Conservation (phyloP, 2,113 vertebrate species). For the Anhinga rufa region DNA sequence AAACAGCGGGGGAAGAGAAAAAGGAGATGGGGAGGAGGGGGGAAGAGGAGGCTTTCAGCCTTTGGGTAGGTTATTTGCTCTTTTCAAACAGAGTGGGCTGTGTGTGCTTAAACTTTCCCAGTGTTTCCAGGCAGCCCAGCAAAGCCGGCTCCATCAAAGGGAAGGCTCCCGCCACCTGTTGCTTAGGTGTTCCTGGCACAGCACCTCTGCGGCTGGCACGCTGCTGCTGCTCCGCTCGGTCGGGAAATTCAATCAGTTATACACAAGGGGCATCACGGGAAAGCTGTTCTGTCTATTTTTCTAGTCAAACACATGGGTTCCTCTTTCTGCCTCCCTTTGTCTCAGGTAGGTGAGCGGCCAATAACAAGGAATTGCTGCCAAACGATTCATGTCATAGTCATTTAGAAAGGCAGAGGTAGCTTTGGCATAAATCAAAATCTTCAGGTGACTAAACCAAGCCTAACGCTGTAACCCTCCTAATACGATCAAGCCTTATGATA, state of each 20-base stretch:
- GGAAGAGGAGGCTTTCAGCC: not conserved
- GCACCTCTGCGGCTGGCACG: not conserved
- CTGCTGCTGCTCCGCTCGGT: not conserved
- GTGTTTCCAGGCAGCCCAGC: not conserved
- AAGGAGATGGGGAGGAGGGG: not conserved
- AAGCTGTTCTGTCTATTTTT: not conserved
- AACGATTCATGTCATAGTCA: not conserved
- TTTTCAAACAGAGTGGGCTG: not conserved
- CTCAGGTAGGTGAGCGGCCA: not conserved
- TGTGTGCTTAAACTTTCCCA: not conserved
- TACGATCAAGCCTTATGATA: not conserved
- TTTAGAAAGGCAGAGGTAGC: not conserved
- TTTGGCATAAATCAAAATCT: not conserved
- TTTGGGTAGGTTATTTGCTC: conserved; percentile 19
- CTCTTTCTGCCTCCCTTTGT: not conserved
- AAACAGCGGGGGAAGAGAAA: not conserved
- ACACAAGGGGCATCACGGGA: not conserved
- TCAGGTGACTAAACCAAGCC: not conserved
- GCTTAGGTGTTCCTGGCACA: conserved; percentile 26
- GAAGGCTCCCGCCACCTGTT: not conserved
- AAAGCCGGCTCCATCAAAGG: not conserved
- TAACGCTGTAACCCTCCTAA: not conserved
- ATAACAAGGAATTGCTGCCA: not conserved
- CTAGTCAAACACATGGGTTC: not conserved
- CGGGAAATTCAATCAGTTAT: not conserved